Evolutionary conservation across 2,888 invertebrate genomes (phyloP).

Genomic region (Apotomis betuletana): DNA sequence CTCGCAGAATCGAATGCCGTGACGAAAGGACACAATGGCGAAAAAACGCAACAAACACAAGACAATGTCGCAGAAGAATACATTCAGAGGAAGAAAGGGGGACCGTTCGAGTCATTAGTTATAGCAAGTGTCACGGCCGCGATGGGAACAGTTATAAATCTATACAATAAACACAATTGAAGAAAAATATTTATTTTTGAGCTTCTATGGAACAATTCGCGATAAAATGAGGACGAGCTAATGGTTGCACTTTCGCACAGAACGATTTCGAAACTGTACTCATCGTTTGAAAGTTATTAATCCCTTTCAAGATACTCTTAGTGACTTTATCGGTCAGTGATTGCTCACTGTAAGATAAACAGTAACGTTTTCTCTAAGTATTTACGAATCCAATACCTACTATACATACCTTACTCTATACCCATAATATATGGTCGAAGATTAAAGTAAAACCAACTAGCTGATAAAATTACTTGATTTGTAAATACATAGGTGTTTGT

Average conservation of each 20-base stretch:
- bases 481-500: no score
- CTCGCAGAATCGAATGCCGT: conserved; percentile 60
- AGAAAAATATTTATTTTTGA: conserved; percentile 35
- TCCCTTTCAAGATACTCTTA: neutral
- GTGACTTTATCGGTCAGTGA: neutral
- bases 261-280: conserved; percentile 16
- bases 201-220: conserved; percentile 17
- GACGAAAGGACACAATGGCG: conserved; percentile 62
- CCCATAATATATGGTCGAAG: no score
- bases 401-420: no score
- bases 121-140: conserved; percentile 53
- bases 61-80: conserved; percentile 52
- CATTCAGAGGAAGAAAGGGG: conserved; percentile 52
- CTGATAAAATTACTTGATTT: no score
- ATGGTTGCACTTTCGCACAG: conserved; percentile 20
- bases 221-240: conserved; percentile 25
- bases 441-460: no score
- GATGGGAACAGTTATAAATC: conserved; percentile 39
- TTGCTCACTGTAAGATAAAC: neutral
- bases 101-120: conserved; percentile 50
- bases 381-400: no score
- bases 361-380: neutral
- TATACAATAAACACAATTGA: conserved; percentile 39
- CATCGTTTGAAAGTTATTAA: conserved; percentile 12
- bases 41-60: conserved; percentile 54